Evolutionary conservation across 2,888 invertebrate species (phyloP).

Genomic region (Trissonchulus latispiculum): DNA sequence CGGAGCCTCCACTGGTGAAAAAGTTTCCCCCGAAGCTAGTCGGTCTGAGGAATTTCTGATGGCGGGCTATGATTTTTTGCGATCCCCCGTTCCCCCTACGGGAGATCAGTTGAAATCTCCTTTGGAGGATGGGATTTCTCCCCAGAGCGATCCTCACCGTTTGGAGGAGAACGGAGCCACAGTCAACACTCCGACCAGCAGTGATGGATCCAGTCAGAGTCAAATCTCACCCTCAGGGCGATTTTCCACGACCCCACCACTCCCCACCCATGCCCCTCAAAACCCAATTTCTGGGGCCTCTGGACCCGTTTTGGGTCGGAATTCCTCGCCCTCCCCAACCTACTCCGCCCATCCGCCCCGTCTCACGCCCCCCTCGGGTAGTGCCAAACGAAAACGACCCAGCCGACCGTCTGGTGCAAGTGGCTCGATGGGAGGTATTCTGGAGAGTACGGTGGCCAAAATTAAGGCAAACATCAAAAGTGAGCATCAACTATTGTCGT

Average conservation of each 20-base stretch:
- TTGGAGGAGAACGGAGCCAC: neutral
- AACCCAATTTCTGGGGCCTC: no score
- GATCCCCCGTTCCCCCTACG: no score
- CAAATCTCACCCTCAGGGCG: neutral
- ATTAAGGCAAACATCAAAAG: neutral
- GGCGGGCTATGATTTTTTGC: neutral
- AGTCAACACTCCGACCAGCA: neutral
- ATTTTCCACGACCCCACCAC: neutral
- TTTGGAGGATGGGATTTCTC: neutral
- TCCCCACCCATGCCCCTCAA: neutral
- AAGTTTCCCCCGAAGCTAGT: neutral
- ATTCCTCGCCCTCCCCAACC: neutral
- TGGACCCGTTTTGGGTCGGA: no score
- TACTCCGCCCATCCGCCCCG: no score
- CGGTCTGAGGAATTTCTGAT: neutral
- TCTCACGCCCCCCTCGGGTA: no score
- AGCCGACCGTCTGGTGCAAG: neutral
- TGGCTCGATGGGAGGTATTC: neutral
- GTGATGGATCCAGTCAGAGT: neutral
- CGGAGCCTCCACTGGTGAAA: neutral
- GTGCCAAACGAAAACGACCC: neutral
- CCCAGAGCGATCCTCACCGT: neutral
- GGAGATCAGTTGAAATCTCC: neutral
- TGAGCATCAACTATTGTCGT: no score
- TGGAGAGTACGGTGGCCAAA: constrained; percentile 2